phyloP scores from a whole-genome alignment of 2,888 invertebrate species.

The Tenthredo scrophulariae region DNA sequence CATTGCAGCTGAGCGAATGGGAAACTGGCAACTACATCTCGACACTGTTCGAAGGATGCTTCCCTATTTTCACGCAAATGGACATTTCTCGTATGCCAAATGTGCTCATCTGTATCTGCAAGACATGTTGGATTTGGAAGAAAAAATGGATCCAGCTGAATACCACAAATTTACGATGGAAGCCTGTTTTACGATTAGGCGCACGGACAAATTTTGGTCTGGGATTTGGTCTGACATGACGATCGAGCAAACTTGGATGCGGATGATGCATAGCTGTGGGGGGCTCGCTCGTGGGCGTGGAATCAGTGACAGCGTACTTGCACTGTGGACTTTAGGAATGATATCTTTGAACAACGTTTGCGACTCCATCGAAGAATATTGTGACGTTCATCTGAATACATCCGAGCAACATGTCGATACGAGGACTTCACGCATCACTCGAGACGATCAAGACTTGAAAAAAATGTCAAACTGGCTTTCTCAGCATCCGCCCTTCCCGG shows the following conservation, averaged over 20 bases:
- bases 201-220: too few relatives aligned
- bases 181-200: not conserved
- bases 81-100: conserved; percentile 61
- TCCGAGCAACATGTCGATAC: conserved; percentile 24
- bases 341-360: too few relatives aligned
- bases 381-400: not conserved
- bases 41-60: conserved; percentile 56
- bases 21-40: conserved; percentile 52
- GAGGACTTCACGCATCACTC: conserved; percentile 21
- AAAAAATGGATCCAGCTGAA: too few relatives aligned
- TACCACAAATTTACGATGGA: conserved; percentile 10
- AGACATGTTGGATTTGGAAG: not conserved
- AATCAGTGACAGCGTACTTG: too few relatives aligned
- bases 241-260: too few relatives aligned
- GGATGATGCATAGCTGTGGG: too few relatives aligned
- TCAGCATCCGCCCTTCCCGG: conserved; percentile 46
- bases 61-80: conserved; percentile 58
- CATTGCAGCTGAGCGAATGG: too few relatives aligned
- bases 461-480: conserved; percentile 20
- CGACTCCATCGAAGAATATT: not conserved
- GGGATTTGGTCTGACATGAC: too few relatives aligned
- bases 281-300: too few relatives aligned
- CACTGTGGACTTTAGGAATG: too few relatives aligned
- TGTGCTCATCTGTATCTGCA: conserved; percentile 34
- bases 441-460: conserved; percentile 23